Evolutionary conservation across 37 sponge, comb jelly and placozoan species (phyloP), one percentile per base, ranked within the genome.

Genomic region (Beroe forskalii): DNA sequence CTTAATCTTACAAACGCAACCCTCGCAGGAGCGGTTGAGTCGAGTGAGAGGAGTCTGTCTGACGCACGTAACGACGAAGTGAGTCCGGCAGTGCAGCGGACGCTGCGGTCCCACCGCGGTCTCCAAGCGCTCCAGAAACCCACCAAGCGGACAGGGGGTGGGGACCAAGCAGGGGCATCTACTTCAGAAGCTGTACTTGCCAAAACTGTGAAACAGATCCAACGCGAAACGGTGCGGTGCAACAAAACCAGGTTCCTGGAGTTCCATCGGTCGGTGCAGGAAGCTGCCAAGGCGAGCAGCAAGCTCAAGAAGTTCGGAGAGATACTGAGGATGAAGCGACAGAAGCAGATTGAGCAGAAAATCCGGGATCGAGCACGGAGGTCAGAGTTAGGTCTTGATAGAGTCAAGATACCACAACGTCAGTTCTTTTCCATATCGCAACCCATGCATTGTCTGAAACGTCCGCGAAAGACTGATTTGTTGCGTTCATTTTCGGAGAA

Each of bases 191-290:
- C 72, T 14, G 39, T 69, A 32, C 72, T 69, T 27, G 72, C 32
- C 1, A 69, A 36, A 37, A 69, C 72, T 69, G 72, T 69, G 35
- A 69, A 69, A 35, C 72, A 69, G 38, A 69, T 69, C 19, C 72
- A 69, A 33, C 27, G 19, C 1, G 72, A 31, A 36, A 33, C 72
- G 17, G 72, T 32, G 1, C 2, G 35, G 33, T 32, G 72, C 72
- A 69, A 69, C 39, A 69, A 69, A 37, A 32, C 32, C 4, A 33
- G 72, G 39, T 69, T 69, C 32, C 3, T 69, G 12, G 72, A 32
- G 12, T 69, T 69, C 38, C 72, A 69, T 33, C 2, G 38, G 17
- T 32, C 72, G 3, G 72, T 69, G 1, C 35, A 69, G 32, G 72
- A 69, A 31, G 72, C 72, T 3, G 72, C 72, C 20, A 48, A 48